Conservation (phyloP, 2,113 vertebrate species). For the Lophius piscatorius region DNA sequence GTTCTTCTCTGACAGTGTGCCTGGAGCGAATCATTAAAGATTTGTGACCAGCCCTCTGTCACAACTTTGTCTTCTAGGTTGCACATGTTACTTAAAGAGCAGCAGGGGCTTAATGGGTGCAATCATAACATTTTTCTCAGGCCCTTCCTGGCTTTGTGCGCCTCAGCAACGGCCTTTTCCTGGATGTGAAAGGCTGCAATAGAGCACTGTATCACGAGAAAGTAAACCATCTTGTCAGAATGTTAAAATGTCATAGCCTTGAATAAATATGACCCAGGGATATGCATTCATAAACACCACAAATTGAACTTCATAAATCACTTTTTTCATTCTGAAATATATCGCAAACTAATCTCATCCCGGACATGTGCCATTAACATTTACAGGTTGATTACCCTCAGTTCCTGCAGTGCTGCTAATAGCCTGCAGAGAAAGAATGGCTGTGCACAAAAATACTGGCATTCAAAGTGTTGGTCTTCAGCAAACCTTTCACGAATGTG, state of each 20-base stretch:
- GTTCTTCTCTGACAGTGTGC: conserved; percentile 40
- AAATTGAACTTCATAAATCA: too few species aligned
- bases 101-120: conserved; percentile 43
- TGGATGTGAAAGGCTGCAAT: conserved; percentile 59
- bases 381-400: too few species aligned
- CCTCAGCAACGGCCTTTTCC: conserved; percentile 68
- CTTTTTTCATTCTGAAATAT: too few species aligned
- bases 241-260: conserved; percentile 26
- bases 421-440: too few species aligned
- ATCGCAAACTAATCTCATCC: too few species aligned
- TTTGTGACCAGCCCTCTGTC: conserved; percentile 73
- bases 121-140: conserved; percentile 67
- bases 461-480: too few species aligned
- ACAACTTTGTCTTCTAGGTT: conserved; percentile 66
- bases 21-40: conserved; percentile 70
- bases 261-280: background rate
- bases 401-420: too few species aligned
- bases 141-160: conserved; percentile 78
- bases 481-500: too few species aligned
- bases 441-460: too few species aligned
- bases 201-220: conserved; percentile 64
- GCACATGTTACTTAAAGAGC: conserved; percentile 61
- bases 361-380: too few species aligned
- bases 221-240: conserved; percentile 27
- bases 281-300: background rate